Percentiles rank a stretch among this genome's conserved stretches.
These are phyloP conservation scores for Chrysolina americana DNA, from an alignment of 2,888 invertebrate genomes.

Conservation along the genomic window DNA sequence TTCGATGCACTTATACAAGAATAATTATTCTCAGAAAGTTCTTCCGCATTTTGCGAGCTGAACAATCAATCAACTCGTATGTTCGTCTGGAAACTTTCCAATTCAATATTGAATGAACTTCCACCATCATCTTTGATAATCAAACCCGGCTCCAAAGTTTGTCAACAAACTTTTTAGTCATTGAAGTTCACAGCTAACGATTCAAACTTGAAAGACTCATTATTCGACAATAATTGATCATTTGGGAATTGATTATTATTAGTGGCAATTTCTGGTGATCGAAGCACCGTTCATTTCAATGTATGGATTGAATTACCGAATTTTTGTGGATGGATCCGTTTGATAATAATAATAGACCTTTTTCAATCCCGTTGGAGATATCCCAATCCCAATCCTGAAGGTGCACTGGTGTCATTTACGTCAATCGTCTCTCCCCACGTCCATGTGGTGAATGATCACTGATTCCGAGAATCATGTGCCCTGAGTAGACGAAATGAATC, in stretches of 20 bases:
- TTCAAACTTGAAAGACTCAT: not conserved
- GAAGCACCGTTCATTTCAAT: no score
- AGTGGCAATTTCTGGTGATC: not conserved
- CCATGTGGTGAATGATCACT: no score
- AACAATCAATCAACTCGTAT: not conserved
- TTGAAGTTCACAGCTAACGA: not conserved
- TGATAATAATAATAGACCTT: no score
- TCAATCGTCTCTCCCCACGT: no score
- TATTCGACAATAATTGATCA: not conserved
- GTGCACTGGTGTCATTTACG: no score
- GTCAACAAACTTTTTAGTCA: slow-evolving; percentile 1
- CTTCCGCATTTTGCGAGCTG: not conserved
- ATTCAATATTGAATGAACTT: not conserved
- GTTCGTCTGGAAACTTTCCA: not conserved
- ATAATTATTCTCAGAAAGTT: not conserved
- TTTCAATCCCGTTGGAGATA: no score
- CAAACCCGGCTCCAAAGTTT: not conserved
- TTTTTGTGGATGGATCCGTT: no score
- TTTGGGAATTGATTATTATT: not conserved
- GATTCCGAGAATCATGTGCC: no score
- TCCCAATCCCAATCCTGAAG: no score
- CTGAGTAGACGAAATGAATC: no score
- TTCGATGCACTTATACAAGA: no score
- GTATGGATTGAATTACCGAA: no score
- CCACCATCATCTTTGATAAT: not conserved